Percentiles rank a stretch among this genome's conserved stretches.
Evolutionary conservation across 2,797 vertebrate species (phyloP).

Genomic region (Dipus sagitta): DNA sequence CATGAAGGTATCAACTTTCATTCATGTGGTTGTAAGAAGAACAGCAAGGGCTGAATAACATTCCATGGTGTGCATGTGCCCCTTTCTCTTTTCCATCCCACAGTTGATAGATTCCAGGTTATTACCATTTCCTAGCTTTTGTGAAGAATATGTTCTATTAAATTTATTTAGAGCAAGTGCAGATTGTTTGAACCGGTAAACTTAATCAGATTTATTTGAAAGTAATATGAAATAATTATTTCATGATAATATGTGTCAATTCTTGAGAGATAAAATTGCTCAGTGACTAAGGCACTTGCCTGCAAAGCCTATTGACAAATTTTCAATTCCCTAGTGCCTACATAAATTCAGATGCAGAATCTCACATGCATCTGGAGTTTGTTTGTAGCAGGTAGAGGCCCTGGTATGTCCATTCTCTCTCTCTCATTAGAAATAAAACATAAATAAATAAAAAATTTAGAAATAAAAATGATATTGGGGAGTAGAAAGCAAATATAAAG

Average conservation of each 20-base stretch:
- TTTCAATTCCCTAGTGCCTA: too few species aligned
- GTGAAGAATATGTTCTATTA: background rate
- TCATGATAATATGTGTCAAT: background rate
- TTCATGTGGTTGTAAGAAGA: background rate
- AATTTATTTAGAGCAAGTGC: background rate
- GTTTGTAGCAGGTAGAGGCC: too few species aligned
- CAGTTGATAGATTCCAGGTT: background rate
- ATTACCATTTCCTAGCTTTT: background rate
- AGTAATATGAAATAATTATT: background rate
- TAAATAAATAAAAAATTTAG: too few species aligned
- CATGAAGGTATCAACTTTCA: background rate
- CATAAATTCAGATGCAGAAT: too few species aligned
- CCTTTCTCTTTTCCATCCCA: background rate
- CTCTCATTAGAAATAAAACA: too few species aligned
- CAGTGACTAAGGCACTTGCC: too few species aligned
- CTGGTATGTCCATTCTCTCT: too few species aligned
- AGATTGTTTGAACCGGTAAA: background rate
- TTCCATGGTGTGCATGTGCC: rapidly evolving
- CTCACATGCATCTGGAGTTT: too few species aligned
- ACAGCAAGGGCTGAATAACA: background rate
- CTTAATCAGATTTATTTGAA: background rate
- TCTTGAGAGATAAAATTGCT: background rate
- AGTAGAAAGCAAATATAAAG: background rate
- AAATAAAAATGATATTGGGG: background rate
- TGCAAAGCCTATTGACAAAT: too few species aligned